phyloP scores from a whole-genome alignment of 2,113 vertebrate species.

The Oryzias curvinotus region DNA sequence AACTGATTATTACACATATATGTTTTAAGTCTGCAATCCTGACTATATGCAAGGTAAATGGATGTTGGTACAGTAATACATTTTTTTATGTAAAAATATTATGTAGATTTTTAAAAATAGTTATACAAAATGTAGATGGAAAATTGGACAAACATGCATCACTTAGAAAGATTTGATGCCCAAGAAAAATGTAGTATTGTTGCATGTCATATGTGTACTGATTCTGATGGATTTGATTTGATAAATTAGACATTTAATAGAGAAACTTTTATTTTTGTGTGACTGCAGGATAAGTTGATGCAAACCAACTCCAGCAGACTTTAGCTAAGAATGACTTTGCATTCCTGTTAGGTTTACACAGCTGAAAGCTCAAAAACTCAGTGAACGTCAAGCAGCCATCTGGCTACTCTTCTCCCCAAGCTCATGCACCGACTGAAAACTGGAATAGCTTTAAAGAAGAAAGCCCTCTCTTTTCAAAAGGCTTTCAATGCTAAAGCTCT shows the following conservation, averaged over 20 bases:
- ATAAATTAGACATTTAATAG: background rate
- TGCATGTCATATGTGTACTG: background rate
- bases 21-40: too few species aligned
- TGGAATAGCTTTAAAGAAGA: constrained; percentile 61
- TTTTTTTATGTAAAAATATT: too few species aligned
- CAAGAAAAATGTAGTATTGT: too few species aligned
- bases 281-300: background rate
- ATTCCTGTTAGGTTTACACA: constrained; percentile 31
- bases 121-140: too few species aligned
- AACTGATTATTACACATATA: too few species aligned
- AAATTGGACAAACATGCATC: too few species aligned
- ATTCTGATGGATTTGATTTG: background rate
- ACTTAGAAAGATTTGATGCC: too few species aligned
- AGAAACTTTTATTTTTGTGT: background rate
- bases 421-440: constrained; percentile 48
- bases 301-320: constrained; percentile 9
- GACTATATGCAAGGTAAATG: too few species aligned
- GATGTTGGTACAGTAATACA: too few species aligned
- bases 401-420: constrained; percentile 39
- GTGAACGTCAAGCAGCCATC: constrained; percentile 61
- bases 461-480: constrained; percentile 44
- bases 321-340: constrained; percentile 22
- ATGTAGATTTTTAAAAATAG: too few species aligned
- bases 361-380: constrained; percentile 36
- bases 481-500: constrained; percentile 47